phyloP scores from a whole-genome alignment of 2,113 vertebrate species.

The Emydocephalus ijimae region DNA sequence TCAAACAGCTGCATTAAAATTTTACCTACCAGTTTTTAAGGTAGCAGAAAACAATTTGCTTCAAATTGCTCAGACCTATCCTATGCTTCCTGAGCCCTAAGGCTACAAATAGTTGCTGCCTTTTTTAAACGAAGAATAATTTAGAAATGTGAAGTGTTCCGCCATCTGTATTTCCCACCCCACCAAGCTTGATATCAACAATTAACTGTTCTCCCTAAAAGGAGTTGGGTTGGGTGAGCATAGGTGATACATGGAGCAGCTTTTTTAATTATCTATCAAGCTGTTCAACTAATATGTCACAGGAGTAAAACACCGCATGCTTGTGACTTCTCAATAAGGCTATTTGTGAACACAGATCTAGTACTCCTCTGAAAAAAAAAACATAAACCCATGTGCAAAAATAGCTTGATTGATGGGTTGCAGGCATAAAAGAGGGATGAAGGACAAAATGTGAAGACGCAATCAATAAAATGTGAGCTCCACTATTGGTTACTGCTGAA shows the following conservation, averaged over 20 bases:
- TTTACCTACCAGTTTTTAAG: not conserved
- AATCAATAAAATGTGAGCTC: not conserved
- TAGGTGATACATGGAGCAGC: not conserved
- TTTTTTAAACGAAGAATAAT: not conserved
- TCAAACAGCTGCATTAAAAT: not conserved
- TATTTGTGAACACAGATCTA: not conserved
- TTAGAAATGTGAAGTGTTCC: not conserved
- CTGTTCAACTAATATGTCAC: not conserved
- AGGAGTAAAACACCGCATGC: not conserved
- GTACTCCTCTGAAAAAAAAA: not conserved
- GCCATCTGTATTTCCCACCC: not conserved
- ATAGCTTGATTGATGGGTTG: not conserved
- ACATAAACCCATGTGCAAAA: not conserved
- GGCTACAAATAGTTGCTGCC: not conserved
- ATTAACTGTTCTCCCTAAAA: not conserved
- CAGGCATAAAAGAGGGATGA: not conserved
- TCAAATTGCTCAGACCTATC: not conserved
- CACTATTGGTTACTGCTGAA: not conserved
- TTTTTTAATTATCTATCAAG: not conserved
- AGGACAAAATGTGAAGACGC: not conserved
- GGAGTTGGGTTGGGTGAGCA: not conserved
- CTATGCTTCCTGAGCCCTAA: not conserved
- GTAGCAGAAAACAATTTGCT: not conserved
- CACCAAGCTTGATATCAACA: not conserved
- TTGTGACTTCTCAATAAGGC: not conserved